These are phyloP conservation scores for Larimichthys polyactis DNA, from an alignment of 2,113 vertebrate genomes.

Conservation along the genomic window DNA sequence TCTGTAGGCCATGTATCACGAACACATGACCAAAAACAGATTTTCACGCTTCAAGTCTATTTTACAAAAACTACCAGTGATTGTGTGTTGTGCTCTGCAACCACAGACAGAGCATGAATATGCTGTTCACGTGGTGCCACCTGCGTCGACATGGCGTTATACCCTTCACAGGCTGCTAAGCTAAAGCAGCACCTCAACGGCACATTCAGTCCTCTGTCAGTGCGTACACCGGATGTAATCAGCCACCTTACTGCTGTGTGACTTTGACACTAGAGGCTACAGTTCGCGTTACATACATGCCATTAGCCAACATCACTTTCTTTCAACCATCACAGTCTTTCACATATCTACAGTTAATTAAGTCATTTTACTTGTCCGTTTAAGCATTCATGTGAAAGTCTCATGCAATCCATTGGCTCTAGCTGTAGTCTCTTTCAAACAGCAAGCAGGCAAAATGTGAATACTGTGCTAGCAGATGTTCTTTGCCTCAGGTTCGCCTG, in stretches of 20 bases:
- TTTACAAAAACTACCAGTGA: background rate
- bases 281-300: too few species aligned
- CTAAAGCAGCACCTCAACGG: background rate
- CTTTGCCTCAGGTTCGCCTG: too few species aligned
- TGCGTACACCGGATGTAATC: background rate
- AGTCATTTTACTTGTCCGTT: too few species aligned
- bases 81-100: background rate
- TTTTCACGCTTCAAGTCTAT: background rate
- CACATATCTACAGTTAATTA: too few species aligned
- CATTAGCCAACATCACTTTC: too few species aligned
- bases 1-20: background rate
- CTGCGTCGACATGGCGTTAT: background rate
- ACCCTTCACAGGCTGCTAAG: background rate
- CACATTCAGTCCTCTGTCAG: background rate
- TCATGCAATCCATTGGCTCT: too few species aligned
- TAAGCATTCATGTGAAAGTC: too few species aligned
- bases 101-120: background rate
- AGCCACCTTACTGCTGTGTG: background rate
- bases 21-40: background rate
- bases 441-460: too few species aligned
- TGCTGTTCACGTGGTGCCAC: background rate
- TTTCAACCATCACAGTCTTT: too few species aligned
- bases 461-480: too few species aligned
- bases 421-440: too few species aligned
- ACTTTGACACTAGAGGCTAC: too few species aligned